Base-by-base conservation (phyloP, 2,888 invertebrate species). In the Endotricha flammealis region DNA sequence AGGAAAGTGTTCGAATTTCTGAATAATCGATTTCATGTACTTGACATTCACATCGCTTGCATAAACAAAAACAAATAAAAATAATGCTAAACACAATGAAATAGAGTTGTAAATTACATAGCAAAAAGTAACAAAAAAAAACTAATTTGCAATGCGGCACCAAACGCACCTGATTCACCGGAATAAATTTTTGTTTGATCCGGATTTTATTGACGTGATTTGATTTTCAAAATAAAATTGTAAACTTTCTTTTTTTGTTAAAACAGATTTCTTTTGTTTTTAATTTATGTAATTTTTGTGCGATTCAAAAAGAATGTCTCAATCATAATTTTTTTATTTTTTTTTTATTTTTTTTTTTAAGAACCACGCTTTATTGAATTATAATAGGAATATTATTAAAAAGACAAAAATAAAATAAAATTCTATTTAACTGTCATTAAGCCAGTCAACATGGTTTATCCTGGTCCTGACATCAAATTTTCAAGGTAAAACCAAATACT, bases 1-100 rank as follows among this genome's bases (percentile, higher is more conserved):
- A n/a, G n/a, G 80, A 82, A 82, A 83, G 82, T 76, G 64, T 64
- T 57, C 71, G 61, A 73, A 75, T 72, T 64, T 39, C 60, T 53
- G 41, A 39, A 49, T 65, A 74, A 80, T 76, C 75, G 73, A 80
- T 83, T 81, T 81, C 76, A 71, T 76, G 75, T 78, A 76, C 75
- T 80, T 83, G 80, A 81, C 77, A 82, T 82, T 82, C 82, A 67
- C 54, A 53, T 39, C 64, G 52, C 38, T 53, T 52, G 38, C 38
- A 9, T 12, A 16, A 25, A 31, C 39, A 42, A 30, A 37, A 36
- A 31, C 48, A 56, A 46, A 12, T 47, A 8, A 71, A 58, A 52
- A 12, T 57, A 35, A 9, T 32, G 58, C 50, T 50, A 69, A 54
- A 27, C 1, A 0, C 0, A 6, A 30, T 39, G 0, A 0, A 2